phyloP scores from a whole-genome alignment of 2,888 invertebrate species.

The Hanleya hanleyi region DNA sequence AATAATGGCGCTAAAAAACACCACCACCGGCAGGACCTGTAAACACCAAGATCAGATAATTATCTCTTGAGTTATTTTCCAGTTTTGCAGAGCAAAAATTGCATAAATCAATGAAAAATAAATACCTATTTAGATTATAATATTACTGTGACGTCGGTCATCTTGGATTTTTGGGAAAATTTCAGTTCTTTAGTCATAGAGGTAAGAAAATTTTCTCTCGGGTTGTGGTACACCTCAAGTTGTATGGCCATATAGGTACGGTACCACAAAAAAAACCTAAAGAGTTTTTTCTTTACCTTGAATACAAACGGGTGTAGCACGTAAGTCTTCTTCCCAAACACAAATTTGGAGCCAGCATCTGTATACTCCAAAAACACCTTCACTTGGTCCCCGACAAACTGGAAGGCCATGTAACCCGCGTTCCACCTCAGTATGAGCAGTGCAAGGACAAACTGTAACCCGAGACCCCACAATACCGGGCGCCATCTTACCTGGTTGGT shows the following conservation, averaged over 20 bases:
- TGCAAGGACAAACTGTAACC: slow-evolving; percentile 42
- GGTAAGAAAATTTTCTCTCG: too few species aligned
- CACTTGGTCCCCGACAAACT: slow-evolving; percentile 42
- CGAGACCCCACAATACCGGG: slow-evolving; percentile 45
- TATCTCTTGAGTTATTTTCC: neutral
- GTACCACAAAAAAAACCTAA: too few species aligned
- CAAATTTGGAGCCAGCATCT: slow-evolving; percentile 44
- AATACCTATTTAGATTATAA: too few species aligned
- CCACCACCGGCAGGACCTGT: slow-evolving; percentile 85
- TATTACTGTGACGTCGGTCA: too few species aligned
- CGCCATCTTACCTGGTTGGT: slow-evolving; percentile 74
- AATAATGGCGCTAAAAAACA: slow-evolving; percentile 92
- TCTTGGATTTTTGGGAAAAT: too few species aligned
- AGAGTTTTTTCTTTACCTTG: too few species aligned
- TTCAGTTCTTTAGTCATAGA: too few species aligned
- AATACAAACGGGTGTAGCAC: neutral
- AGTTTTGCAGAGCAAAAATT: too few species aligned
- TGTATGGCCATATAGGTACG: too few species aligned
- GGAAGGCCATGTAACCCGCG: slow-evolving; percentile 37
- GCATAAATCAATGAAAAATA: too few species aligned
- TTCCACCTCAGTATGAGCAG: slow-evolving; percentile 42
- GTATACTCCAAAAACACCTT: slow-evolving; percentile 41
- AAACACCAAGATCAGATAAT: slow-evolving; percentile 17
- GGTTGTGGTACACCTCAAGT: too few species aligned
- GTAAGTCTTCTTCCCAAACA: slow-evolving; percentile 34